A percentile compares a stretch with the other conserved stretches of the same genome.
Conservation (phyloP, 2,797 vertebrate species). For the Sparidentex hasta region DNA sequence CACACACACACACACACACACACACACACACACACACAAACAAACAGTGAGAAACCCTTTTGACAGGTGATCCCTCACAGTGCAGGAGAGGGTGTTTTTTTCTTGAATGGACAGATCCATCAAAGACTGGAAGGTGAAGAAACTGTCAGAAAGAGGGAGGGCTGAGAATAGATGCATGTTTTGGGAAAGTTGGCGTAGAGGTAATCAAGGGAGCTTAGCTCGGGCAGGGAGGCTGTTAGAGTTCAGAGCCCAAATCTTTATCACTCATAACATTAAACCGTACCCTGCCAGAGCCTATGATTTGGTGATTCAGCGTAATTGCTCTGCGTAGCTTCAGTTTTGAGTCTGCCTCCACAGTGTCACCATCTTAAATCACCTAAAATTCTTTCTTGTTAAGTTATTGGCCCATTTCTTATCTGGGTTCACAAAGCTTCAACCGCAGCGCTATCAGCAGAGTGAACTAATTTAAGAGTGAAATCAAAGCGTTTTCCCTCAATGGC, state of each 20-base stretch:
- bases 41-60: not conserved
- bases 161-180: conserved; percentile 31
- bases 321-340: conserved; percentile 44
- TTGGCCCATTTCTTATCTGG: conserved; percentile 54
- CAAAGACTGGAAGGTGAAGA: conserved; percentile 40
- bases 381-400: conserved; percentile 47
- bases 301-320: conserved; percentile 51
- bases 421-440: conserved; percentile 53
- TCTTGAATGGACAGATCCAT: conserved; percentile 57
- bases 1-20: no score
- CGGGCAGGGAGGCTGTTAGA: conserved; percentile 5
- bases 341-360: conserved; percentile 40
- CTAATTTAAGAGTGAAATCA: conserved; percentile 63
- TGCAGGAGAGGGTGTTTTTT: conserved; percentile 34
- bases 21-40: conserved; percentile 27
- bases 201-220: conserved; percentile 33
- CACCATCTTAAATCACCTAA: conserved; percentile 47
- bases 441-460: conserved; percentile 45
- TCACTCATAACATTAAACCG: conserved; percentile 31
- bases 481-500: conserved; percentile 32
- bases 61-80: conserved; percentile 68
- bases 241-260: conserved; percentile 21
- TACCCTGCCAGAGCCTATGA: conserved; percentile 23
- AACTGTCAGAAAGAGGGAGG: conserved; percentile 36
- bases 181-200: conserved; percentile 23